Conservation (phyloP, 2,113 vertebrate genomes). For the Vombatus ursinus region DNA sequence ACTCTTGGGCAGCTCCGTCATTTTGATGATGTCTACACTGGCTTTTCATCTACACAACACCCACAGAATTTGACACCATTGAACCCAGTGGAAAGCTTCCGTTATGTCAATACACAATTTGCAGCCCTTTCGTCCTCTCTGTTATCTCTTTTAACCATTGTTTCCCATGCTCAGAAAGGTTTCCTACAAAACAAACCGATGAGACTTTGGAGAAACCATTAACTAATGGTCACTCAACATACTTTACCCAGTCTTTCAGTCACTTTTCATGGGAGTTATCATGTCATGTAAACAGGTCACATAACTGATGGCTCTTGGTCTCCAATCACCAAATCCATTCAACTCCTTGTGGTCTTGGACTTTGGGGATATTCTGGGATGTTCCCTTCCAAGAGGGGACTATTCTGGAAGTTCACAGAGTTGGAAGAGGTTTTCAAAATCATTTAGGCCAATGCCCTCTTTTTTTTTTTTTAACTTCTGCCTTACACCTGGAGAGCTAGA, state of each 20-base stretch:
- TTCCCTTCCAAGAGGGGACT: neutral
- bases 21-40: neutral
- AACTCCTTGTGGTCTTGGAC: neutral
- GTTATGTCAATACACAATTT: neutral
- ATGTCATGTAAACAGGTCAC: neutral
- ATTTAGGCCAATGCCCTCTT: no score
- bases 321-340: neutral
- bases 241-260: neutral
- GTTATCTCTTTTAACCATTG: neutral
- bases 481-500: neutral
- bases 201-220: neutral
- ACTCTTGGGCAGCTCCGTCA: no score
- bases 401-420: no score
- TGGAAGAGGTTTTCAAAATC: neutral
- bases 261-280: no score
- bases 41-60: neutral
- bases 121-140: neutral
- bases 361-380: neutral
- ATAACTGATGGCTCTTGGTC: neutral
- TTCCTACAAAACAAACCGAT: neutral
- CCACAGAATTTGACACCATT: neutral
- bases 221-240: neutral
- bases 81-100: neutral
- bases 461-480: neutral
- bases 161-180: neutral